Evolutionary conservation across 2,113 vertebrate genomes (phyloP).

Genomic region (Calidris pugnax): DNA sequence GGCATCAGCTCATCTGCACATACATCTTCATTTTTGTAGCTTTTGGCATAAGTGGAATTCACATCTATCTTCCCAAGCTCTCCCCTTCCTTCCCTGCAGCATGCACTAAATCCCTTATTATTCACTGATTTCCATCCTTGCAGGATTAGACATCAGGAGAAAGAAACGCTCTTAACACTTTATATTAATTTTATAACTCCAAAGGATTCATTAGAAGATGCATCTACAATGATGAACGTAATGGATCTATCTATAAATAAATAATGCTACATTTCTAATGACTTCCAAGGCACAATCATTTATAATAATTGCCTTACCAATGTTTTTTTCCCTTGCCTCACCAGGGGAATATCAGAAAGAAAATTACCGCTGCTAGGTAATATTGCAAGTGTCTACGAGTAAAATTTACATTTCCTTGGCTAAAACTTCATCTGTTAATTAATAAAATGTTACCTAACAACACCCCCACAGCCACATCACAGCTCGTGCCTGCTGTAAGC

Average conservation of each 20-base stretch:
- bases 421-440: background rate
- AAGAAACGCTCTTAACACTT: background rate
- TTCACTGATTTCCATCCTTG: background rate
- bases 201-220: conserved; percentile 6
- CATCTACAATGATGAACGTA: background rate
- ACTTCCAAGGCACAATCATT: background rate
- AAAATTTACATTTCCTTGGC: conserved; percentile 22
- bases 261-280: conserved; percentile 1
- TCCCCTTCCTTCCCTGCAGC: background rate
- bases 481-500: background rate
- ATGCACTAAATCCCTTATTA: background rate
- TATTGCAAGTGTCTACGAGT: background rate
- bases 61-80: background rate
- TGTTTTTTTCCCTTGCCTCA: background rate
- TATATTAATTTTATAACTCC: background rate
- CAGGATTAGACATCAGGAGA: background rate
- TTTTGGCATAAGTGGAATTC: background rate
- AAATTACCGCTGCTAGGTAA: background rate
- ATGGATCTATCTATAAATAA: conserved; percentile 3
- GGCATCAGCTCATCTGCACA: background rate
- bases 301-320: background rate
- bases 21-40: background rate
- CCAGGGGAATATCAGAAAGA: background rate
- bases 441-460: background rate
- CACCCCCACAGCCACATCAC: background rate